Evolutionary conservation across 2,113 vertebrate genomes (phyloP), one percentile per base, ranked within the genome.

Genomic region (Colaptes auratus): DNA sequence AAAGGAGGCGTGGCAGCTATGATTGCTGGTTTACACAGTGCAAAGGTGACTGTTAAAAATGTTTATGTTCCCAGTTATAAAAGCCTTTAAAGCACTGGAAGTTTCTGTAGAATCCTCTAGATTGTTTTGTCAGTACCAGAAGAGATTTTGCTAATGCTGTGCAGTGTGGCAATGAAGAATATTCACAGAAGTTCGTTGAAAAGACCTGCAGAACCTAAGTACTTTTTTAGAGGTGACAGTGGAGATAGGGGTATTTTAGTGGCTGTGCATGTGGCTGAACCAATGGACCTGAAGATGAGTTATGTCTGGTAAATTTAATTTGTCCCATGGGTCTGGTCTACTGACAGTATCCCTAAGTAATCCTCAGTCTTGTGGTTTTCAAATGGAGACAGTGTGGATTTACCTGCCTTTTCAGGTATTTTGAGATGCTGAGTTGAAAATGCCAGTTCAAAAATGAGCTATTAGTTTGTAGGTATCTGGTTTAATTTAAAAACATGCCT

Each of bases 11-110:
- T 59, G 82, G 36, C 61, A 89, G 73, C 82, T 90, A 14, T 82
- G 85, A 55, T 72, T 87, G 75, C 67, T 91, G 77, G 60, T 92
- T 73, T 91, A 75, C 63, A 27, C 79, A 28, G 70, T 66, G 61
- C 52, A 79, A 30, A 97, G 61, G 42, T 65, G 28, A 64, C 95
- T 81, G 87, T 95, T 64, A 91, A 92, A 89, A 77, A 48, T 25
- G 30, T 82, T 18, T 30, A 1, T 46, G 4, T 85, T 88, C n/a
- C 39, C 46, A 58, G 70, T 44, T 56, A 83, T 86, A 77, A 82
- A 69, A 92, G 73, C 25, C 13, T 50, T 87, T 63, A 28, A 92
- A 84, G 73, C 69, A 36, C 25, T 72, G 18, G n/a, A 67, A 42
- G 31, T 88, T 77, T 65, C 59, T 71, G 6, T 30, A 35, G 61